These are phyloP conservation scores for Hippoglossus stenolepis DNA, from an alignment of 2,113 vertebrate genomes.

Conservation along the genomic window DNA sequence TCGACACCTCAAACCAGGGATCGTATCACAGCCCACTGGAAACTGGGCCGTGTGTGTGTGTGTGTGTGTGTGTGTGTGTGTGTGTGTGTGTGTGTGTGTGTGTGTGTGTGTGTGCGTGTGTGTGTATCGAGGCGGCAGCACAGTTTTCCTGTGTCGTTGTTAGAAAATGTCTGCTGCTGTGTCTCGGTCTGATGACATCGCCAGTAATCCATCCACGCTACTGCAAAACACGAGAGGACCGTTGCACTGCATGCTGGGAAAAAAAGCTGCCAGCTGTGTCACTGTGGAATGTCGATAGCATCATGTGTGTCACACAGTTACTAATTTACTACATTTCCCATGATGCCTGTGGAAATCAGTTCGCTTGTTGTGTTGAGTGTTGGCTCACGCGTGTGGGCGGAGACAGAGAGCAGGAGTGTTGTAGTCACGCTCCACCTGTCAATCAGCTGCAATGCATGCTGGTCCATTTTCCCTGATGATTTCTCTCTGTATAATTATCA, in stretches of 20 bases:
- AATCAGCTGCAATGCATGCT: background rate
- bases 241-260: constrained; percentile 59
- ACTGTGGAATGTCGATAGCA: background rate
- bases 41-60: background rate
- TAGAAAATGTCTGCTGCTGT: background rate
- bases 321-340: constrained; percentile 10
- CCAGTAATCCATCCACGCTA: constrained; percentile 50
- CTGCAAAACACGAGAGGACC: constrained; percentile 35
- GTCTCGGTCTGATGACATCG: constrained; percentile 66
- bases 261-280: constrained; percentile 5
- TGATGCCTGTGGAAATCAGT: background rate
- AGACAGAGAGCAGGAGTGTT: background rate
- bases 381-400: too few species aligned
- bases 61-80: background rate
- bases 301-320: background rate
- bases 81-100: background rate
- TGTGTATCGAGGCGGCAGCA: too few species aligned
- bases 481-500: background rate
- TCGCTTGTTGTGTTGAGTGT: background rate
- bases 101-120: background rate
- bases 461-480: background rate
- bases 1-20: too few species aligned
- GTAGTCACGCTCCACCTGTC: background rate
- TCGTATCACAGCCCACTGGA: too few species aligned
- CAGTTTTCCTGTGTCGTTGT: constrained; percentile 13